These are phyloP conservation scores for Megalonaias nervosa DNA, from an alignment of 1,140 invertebrate genomes.

Conservation along the genomic window DNA sequence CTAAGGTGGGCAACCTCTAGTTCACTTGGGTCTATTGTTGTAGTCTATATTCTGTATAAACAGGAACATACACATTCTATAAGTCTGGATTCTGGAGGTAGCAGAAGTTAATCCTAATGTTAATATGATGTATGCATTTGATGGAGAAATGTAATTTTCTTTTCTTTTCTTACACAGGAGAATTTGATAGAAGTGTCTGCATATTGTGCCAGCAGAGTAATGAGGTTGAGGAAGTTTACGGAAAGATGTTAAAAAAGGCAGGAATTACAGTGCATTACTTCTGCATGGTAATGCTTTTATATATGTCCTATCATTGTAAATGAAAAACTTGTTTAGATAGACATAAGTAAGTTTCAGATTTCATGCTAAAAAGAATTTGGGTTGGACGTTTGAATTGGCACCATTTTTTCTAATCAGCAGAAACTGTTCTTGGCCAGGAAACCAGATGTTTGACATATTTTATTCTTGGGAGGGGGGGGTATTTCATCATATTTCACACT, in stretches of 20 bases:
- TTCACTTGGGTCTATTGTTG: no score
- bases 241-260: constrained; percentile 72
- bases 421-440: not conserved
- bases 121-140: no score
- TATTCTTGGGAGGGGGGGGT: not conserved
- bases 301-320: not conserved
- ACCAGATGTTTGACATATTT: not conserved
- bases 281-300: constrained; percentile 42
- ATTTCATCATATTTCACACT: no score
- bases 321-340: not conserved
- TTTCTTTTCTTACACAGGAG: no score
- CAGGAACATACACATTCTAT: no score
- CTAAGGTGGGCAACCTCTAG: no score
- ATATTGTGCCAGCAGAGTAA: constrained; percentile 72
- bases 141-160: no score
- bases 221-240: constrained; percentile 71
- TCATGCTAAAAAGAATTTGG: not conserved
- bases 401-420: not conserved
- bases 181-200: constrained; percentile 53
- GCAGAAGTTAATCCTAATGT: no score
- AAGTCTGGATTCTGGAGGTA: no score
- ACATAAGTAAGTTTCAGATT: not conserved
- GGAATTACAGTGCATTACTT: constrained; percentile 70
- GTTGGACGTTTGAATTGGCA: not conserved
- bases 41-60: no score